phyloP scores from a whole-genome alignment of 2,888 invertebrate genomes.

The Lymantria dispar region DNA sequence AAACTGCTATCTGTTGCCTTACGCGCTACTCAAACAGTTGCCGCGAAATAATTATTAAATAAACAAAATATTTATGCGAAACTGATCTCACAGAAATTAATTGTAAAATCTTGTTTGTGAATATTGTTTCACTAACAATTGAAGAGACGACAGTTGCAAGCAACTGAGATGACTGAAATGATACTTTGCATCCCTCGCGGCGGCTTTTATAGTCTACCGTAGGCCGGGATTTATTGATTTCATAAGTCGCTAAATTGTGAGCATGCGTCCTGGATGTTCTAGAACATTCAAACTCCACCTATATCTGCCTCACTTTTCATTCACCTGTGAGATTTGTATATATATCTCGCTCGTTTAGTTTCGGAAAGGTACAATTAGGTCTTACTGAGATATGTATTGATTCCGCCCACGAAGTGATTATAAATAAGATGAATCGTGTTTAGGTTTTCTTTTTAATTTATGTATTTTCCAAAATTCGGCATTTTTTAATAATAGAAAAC shows the following conservation, averaged over 20 bases:
- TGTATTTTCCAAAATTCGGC: no score
- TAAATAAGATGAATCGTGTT: no score
- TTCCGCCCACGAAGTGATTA: no score
- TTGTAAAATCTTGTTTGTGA: background rate
- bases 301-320: background rate
- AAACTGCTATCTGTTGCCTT: no score
- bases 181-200: background rate
- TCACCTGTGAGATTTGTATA: background rate
- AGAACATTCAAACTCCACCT: background rate
- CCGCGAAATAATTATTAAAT: no score
- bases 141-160: background rate
- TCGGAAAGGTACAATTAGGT: no score
- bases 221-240: background rate
- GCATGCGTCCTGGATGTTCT: background rate
- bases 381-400: no score
- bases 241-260: background rate
- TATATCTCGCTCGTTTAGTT: background rate
- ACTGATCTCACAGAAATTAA: no score
- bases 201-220: background rate
- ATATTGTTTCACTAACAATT: background rate
- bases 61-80: no score
- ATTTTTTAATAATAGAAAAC: no score
- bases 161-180: background rate
- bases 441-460: no score
- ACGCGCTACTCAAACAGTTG: no score